A percentile compares a stretch with the other conserved stretches of the same genome.
phyloP scores from a whole-genome alignment of 2,113 vertebrate genomes.

The Genyomyrus donnyi region DNA sequence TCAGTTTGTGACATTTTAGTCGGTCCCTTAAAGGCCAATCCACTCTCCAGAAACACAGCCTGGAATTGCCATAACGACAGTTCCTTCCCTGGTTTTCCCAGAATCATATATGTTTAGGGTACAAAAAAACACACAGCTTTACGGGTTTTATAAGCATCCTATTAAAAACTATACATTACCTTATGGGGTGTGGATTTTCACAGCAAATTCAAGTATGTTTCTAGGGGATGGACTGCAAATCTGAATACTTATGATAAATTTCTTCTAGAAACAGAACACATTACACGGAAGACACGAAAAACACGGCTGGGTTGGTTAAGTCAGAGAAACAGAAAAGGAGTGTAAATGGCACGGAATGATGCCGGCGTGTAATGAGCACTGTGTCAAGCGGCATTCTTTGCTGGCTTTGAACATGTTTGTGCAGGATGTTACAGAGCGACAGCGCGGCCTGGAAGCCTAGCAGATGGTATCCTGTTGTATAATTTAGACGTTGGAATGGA shows the following conservation, averaged over 20 bases:
- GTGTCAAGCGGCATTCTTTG: neutral
- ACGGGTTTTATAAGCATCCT: neutral
- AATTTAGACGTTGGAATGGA: conserved; percentile 14
- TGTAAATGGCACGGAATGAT: neutral
- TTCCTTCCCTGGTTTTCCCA: neutral
- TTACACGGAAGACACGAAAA: neutral
- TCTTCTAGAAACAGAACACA: neutral
- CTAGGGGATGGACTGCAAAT: neutral
- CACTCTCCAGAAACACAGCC: neutral
- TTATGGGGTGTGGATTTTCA: neutral
- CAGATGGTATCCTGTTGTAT: conserved; percentile 15
- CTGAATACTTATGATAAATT: neutral
- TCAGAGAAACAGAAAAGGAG: neutral
- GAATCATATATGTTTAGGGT: neutral
- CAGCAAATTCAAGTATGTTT: neutral
- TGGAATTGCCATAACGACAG: neutral
- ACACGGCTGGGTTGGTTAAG: neutral
- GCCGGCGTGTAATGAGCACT: neutral
- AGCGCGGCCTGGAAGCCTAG: neutral
- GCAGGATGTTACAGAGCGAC: neutral
- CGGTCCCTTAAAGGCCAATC: neutral
- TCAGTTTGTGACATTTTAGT: neutral
- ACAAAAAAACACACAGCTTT: neutral
- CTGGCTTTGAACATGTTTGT: conserved; percentile 17
- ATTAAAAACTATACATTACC: neutral